Conservation (phyloP, 2,797 vertebrate genomes). For the Adelosebastes latens region DNA sequence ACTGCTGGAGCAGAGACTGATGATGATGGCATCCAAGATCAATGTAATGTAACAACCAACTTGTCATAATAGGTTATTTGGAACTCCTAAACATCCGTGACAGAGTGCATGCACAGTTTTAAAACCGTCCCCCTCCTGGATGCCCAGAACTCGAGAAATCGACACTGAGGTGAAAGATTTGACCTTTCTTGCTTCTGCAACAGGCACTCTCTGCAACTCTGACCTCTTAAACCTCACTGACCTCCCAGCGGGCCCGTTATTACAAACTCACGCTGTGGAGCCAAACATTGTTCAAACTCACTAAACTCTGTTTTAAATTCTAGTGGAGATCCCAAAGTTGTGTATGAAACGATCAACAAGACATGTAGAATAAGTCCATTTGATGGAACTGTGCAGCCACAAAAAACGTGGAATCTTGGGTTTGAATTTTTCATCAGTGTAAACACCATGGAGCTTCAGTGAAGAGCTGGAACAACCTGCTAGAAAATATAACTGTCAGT, state of each 20-base stretch:
- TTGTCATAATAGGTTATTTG: background rate
- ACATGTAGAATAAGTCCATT: background rate
- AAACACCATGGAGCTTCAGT: background rate
- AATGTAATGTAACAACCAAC: constrained; percentile 7
- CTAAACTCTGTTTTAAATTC: background rate
- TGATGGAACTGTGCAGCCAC: background rate
- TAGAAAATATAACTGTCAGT: background rate
- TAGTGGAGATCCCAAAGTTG: background rate
- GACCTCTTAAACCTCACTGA: constrained; percentile 7
- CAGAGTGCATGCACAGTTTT: background rate
- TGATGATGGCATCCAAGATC: constrained; percentile 7
- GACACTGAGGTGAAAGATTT: background rate
- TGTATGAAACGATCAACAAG: background rate
- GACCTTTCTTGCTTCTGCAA: background rate
- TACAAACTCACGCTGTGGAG: background rate
- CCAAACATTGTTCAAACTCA: background rate
- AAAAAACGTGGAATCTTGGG: background rate
- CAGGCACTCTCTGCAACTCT: background rate
- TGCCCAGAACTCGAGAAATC: background rate
- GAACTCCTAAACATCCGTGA: background rate
- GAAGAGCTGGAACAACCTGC: background rate
- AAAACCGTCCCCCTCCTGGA: background rate
- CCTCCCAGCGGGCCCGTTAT: background rate
- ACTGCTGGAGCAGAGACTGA: background rate
- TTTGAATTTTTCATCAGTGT: background rate